These are phyloP conservation scores for Poicephalus gulielmi DNA, from an alignment of 2,113 vertebrate genomes.

Conservation along the genomic window DNA sequence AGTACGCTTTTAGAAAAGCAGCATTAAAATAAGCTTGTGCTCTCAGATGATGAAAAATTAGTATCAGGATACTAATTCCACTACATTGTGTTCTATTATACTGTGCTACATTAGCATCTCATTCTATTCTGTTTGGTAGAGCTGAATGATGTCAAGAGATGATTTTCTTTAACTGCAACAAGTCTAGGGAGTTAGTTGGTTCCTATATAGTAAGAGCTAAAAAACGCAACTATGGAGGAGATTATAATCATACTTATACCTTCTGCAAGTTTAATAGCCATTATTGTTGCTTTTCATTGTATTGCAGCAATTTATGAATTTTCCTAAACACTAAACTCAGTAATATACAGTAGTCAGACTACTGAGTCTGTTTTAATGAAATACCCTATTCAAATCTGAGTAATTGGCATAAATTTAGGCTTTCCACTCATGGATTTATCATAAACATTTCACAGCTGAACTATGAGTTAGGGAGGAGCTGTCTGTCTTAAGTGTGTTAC, in stretches of 20 bases:
- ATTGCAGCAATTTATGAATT: slow-evolving; percentile 1
- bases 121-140: not conserved
- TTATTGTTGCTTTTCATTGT: not conserved
- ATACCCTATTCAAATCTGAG: not conserved
- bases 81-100: not conserved
- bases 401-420: not conserved
- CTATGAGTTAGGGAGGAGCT: not conserved
- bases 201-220: not conserved
- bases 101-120: not conserved
- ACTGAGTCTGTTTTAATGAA: not conserved
- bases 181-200: not conserved
- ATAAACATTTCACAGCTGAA: not conserved
- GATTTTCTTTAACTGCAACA: not conserved
- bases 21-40: not conserved
- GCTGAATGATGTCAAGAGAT: not conserved
- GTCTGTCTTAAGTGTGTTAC: not conserved
- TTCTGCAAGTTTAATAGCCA: not conserved
- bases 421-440: not conserved
- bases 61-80: not conserved
- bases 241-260: not conserved
- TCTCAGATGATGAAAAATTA: not conserved
- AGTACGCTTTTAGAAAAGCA: not conserved
- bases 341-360: not conserved
- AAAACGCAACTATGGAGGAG: not conserved
- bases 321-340: not conserved